phyloP scores from a whole-genome alignment of 2,113 vertebrate species.

The Oncorhynchus nerka region DNA sequence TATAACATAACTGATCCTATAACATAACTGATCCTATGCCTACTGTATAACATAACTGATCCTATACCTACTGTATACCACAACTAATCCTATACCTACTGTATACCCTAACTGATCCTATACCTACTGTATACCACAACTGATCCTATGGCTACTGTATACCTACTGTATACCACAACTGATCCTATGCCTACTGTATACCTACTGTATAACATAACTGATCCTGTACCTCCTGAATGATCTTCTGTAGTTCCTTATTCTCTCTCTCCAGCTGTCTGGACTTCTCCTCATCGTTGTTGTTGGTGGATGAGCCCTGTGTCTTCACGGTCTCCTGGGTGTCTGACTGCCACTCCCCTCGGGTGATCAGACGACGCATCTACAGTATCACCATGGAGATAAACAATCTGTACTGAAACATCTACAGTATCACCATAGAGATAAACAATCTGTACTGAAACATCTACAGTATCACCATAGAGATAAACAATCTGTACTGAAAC shows the following conservation, averaged over 20 bases:
- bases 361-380: constrained; percentile 88
- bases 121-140: too few relatives aligned
- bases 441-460: neutral
- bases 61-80: too few relatives aligned
- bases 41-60: too few relatives aligned
- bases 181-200: too few relatives aligned
- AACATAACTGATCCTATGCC: too few relatives aligned
- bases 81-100: too few relatives aligned
- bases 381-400: neutral
- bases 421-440: neutral
- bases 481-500: too few relatives aligned
- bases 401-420: neutral
- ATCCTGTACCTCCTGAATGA: constrained; percentile 82
- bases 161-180: too few relatives aligned
- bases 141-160: too few relatives aligned
- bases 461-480: neutral
- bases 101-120: too few relatives aligned
- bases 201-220: too few relatives aligned
- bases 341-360: constrained; percentile 89
- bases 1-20: too few relatives aligned
- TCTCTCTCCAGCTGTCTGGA: constrained; percentile 87
- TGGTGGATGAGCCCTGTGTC: constrained; percentile 85
- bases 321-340: constrained; percentile 91
- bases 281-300: constrained; percentile 92
- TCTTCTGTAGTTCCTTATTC: constrained; percentile 87